A percentile compares a stretch with the other conserved stretches of the same genome.
Conservation (phyloP, 1,140 invertebrate genomes). For the Drosophila pseudoobscura region DNA sequence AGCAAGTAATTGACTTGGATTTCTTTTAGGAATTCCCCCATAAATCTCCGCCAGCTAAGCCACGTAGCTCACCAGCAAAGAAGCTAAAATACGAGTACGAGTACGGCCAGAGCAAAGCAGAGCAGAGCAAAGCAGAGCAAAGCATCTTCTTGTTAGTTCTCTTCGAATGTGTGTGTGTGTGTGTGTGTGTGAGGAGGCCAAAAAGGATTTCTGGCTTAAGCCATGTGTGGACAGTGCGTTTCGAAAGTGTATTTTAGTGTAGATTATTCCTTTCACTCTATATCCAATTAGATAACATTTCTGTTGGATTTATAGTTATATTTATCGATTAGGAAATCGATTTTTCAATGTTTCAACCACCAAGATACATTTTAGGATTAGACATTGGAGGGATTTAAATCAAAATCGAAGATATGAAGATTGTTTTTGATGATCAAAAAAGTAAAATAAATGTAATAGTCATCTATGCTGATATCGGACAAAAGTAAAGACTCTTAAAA, state of each 20-base stretch:
- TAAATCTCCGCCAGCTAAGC: conserved; percentile 78
- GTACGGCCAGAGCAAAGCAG: neutral
- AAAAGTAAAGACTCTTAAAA: no score
- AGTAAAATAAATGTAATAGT: no score
- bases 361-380: no score
- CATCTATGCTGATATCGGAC: no score
- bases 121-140: conserved; percentile 11
- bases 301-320: no score
- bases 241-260: conserved; percentile 5
- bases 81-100: conserved; percentile 39
- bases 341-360: no score
- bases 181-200: conserved; percentile 39
- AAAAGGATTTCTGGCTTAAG: conserved; percentile 56
- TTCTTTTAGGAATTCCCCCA: conserved; percentile 82
- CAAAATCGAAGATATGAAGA: no score
- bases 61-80: conserved; percentile 34
- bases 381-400: no score
- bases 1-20: conserved; percentile 83
- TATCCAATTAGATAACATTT: no score
- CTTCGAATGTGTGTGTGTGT: conserved; percentile 27
- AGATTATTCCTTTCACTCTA: no score
- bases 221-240: conserved; percentile 18
- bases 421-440: no score
- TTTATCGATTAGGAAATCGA: no score
- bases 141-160: conserved; percentile 42